phyloP scores from a whole-genome alignment of 1,140 invertebrate genomes.

The Centruroides vittatus region DNA sequence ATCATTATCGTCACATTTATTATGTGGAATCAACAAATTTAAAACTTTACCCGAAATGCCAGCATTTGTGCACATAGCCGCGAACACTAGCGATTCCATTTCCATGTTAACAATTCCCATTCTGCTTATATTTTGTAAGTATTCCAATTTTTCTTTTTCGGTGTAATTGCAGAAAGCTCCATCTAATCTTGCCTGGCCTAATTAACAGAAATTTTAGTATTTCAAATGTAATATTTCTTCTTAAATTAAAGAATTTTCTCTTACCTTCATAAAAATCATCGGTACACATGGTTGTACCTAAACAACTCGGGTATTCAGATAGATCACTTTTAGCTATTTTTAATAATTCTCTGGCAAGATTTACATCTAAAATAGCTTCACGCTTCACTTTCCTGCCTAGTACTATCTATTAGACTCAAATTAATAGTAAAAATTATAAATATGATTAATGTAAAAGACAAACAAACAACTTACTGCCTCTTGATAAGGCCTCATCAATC shows the following conservation, averaged over 20 bases:
- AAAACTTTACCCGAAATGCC: constrained; percentile 55
- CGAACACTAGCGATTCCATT: constrained; percentile 90
- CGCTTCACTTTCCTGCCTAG: constrained; percentile 69
- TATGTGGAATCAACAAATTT: background rate
- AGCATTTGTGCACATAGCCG: constrained; percentile 85
- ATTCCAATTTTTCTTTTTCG: constrained; percentile 77
- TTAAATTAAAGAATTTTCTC: no score
- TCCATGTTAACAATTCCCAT: constrained; percentile 88
- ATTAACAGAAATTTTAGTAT: background rate
- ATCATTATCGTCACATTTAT: no score
- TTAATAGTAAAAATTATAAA: background rate
- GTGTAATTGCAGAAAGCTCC: constrained; percentile 93
- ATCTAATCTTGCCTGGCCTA: constrained; percentile 57
- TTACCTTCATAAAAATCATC: background rate
- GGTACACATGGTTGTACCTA: no score
- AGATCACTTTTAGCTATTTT: background rate
- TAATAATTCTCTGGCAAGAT: constrained; percentile 54
- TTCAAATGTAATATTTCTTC: no score
- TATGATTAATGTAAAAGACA: background rate
- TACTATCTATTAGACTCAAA: constrained; percentile 45
- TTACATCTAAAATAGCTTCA: constrained; percentile 63
- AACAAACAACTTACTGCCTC: constrained; percentile 39
- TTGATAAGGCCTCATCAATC: constrained; percentile 49
- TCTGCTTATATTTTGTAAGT: constrained; percentile 57
- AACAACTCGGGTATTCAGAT: background rate